These are phyloP conservation scores for Hypena proboscidalis DNA, from an alignment of 2,888 invertebrate species.

Conservation along the genomic window DNA sequence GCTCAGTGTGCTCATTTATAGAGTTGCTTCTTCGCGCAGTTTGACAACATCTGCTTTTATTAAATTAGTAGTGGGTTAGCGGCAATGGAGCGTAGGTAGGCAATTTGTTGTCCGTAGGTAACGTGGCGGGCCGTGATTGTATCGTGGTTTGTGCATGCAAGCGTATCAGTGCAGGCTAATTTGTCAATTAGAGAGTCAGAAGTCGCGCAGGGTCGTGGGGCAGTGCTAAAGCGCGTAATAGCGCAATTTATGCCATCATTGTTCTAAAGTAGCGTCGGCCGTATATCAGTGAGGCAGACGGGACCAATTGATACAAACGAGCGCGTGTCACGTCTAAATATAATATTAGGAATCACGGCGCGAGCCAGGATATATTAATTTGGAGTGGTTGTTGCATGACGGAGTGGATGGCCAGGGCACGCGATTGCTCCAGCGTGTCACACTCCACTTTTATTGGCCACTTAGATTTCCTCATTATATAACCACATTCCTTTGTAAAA, in stretches of 20 bases:
- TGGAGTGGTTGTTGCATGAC: conserved; percentile 77
- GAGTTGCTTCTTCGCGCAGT: conserved; percentile 46
- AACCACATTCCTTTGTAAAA: conserved; percentile 37
- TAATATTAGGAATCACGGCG: conserved; percentile 86
- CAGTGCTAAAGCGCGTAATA: conserved; percentile 74
- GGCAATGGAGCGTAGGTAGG: conserved; percentile 39
- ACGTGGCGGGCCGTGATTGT: conserved; percentile 53
- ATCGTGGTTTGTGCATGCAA: conserved; percentile 60
- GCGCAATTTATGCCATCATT: conserved; percentile 83
- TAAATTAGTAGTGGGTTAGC: conserved; percentile 40
- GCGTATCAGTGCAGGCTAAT: conserved; percentile 70
- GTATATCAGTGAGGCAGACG: conserved; percentile 83
- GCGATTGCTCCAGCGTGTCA: conserved; percentile 43
- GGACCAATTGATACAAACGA: conserved; percentile 85
- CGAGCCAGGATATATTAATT: conserved; percentile 85
- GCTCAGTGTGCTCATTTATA: conserved; percentile 66
- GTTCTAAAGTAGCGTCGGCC: conserved; percentile 84
- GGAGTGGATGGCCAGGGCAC: conserved; percentile 61
- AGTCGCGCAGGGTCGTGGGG: conserved; percentile 67
- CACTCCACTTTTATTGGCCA: conserved; percentile 36
- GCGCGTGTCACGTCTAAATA: conserved; percentile 85
- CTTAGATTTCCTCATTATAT: conserved; percentile 42
- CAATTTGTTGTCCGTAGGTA: conserved; percentile 46
- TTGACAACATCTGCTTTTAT: conserved; percentile 55
- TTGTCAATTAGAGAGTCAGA: conserved; percentile 67